These are phyloP conservation scores for Simalia tracyae DNA, from an alignment of 2,797 vertebrate species.

Conservation along the genomic window DNA sequence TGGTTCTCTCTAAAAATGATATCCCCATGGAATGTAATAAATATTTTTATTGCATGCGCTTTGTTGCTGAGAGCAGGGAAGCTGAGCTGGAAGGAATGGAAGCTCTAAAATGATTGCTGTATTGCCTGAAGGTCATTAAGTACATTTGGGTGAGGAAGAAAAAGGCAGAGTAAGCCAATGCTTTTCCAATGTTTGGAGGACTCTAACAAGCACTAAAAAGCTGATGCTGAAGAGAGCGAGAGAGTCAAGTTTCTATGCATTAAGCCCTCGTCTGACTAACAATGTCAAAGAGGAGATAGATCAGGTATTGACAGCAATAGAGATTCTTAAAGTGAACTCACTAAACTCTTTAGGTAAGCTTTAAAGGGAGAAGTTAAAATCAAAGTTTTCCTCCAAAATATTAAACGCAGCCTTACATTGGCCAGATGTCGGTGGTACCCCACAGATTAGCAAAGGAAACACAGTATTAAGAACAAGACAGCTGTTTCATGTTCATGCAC, in stretches of 20 bases:
- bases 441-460: not conserved
- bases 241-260: conserved; percentile 68
- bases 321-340: conserved; percentile 34
- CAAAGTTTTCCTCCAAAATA: conserved; percentile 24
- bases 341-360: conserved; percentile 30
- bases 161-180: conserved; percentile 64
- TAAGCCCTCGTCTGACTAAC: conserved; percentile 64
- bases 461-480: fast-evolving
- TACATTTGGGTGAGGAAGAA: conserved; percentile 47
- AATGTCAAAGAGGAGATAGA: conserved; percentile 68
- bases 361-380: conserved; percentile 4
- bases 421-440: not conserved
- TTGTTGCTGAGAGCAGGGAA: conserved; percentile 47
- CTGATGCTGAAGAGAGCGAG: conserved; percentile 57
- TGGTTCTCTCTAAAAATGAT: conserved; percentile 44
- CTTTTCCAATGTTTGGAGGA: conserved; percentile 66
- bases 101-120: conserved; percentile 45
- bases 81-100: conserved; percentile 32
- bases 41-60: conserved; percentile 38
- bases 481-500: not conserved
- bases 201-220: conserved; percentile 63
- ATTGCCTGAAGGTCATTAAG: conserved; percentile 67
- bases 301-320: conserved; percentile 35
- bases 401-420: conserved; percentile 7
- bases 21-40: conserved; percentile 47